phyloP scores from a whole-genome alignment of 2,797 vertebrate species.

The Tokudaia tokunoshimensis region DNA sequence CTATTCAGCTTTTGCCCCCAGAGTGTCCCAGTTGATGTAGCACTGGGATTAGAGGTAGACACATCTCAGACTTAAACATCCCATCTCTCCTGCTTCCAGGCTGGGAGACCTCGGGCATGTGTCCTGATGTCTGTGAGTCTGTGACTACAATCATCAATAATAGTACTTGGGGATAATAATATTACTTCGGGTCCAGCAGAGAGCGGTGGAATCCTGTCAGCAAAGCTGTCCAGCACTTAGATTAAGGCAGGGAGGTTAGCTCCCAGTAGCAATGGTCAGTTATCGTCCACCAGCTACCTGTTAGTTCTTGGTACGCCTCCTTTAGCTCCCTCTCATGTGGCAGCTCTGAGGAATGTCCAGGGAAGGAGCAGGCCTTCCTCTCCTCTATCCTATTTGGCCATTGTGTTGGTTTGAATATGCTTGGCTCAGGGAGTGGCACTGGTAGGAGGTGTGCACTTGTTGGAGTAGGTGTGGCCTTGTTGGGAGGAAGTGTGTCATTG shows the following conservation, averaged over 20 bases:
- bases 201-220: not conserved
- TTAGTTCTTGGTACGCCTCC: not conserved
- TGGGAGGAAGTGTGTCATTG: not conserved
- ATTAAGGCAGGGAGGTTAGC: not conserved
- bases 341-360: not conserved
- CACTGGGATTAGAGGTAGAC: not conserved
- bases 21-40: not conserved
- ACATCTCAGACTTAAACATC: slow-evolving; percentile 7
- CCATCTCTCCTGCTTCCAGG: not conserved
- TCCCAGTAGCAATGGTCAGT: not conserved
- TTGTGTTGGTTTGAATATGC: not conserved
- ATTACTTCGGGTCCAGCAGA: not conserved
- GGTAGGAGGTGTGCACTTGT: not conserved
- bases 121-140: not conserved
- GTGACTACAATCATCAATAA: not conserved
- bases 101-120: not conserved
- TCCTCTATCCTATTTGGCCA: not conserved
- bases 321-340: not conserved
- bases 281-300: not conserved
- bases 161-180: not conserved
- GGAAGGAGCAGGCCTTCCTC: not conserved
- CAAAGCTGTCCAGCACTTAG: not conserved
- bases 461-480: not conserved
- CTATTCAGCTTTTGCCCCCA: not conserved
- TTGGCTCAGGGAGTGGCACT: not conserved